Evolutionary conservation across 37 sponge, comb jelly and placozoan species (phyloP), one percentile per base, ranked within the genome.

Genomic region (Petrosia ficiformis): DNA sequence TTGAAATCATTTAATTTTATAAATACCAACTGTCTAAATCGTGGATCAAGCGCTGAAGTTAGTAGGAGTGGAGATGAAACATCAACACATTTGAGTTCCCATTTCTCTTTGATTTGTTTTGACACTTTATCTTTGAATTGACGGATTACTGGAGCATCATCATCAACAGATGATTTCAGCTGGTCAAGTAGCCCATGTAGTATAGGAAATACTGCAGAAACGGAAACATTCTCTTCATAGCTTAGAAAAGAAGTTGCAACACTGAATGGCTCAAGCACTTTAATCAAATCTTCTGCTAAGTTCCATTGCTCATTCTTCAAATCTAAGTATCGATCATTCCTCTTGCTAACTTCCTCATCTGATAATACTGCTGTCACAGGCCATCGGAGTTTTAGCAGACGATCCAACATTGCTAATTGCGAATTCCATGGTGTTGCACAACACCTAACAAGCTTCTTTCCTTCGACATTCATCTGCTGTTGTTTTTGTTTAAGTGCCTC

Each of bases 151-250:
- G 67, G 29, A 29, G 26, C 11, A 21, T 65, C 67, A 22, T 16
- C 16, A 11, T 65, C 67, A 11, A 11, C 16, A 65, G 67, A 21
- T n/a, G n/a, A n/a, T 31, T 65, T 11, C 26, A 65, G 29, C 25
- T 26, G 26, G 22, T 21, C 11, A 26, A 65, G 29, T 29, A 65
- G 67, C 31, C 67, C 16, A 65, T n/a, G 25, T 11, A 65, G 25
- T n/a, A 65, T 31, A 11, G 67, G 67, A 11, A 26, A n/a, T 31
- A 65, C 16, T 16, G 67, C 67, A n/a, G 67, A n/a, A 11, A 65
- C 67, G 22, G 67, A 65, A n/a, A 65, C 67, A 65, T 65, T 65
- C 31, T 65, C 22, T 65, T 65, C 67, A n/a, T 26, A 14, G 26
- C 67, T 65, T 14, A 65, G 29, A 31, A 29, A 65, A n/a, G 70